phyloP scores from a whole-genome alignment of 2,888 invertebrate species.

The Glomeris marginata region DNA sequence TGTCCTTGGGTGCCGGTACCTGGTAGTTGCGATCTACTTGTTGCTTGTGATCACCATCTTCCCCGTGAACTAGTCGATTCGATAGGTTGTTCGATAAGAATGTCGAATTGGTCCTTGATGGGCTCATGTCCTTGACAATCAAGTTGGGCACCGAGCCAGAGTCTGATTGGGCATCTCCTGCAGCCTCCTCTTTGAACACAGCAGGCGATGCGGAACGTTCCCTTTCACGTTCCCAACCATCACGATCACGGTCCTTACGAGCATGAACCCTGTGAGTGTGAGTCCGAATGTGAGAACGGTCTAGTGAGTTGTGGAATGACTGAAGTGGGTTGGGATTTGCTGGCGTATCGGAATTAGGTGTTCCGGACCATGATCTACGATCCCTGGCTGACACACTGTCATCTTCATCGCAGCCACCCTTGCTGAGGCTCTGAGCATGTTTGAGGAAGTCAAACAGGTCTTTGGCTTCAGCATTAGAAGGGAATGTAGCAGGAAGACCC shows the following conservation, averaged over 20 bases:
- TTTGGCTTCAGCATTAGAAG: slow-evolving; percentile 62
- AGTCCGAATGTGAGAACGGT: slow-evolving; percentile 77
- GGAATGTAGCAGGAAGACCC: slow-evolving; percentile 44
- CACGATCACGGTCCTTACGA: slow-evolving; percentile 39
- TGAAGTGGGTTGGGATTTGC: slow-evolving; percentile 52
- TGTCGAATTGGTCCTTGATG: too few species aligned
- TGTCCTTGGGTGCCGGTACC: slow-evolving; percentile 48
- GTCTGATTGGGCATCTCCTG: not conserved
- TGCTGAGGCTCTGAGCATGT: slow-evolving; percentile 12
- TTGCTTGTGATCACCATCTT: too few species aligned
- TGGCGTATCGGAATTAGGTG: slow-evolving; percentile 50
- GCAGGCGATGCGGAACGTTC: slow-evolving; percentile 21
- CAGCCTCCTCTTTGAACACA: slow-evolving; percentile 8
- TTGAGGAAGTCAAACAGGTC: slow-evolving; percentile 43
- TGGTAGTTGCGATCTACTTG: slow-evolving; percentile 31
- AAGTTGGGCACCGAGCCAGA: too few species aligned
- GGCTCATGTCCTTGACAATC: too few species aligned
- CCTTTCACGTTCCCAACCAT: slow-evolving; percentile 17
- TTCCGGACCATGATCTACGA: slow-evolving; percentile 13
- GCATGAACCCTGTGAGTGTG: slow-evolving; percentile 60
- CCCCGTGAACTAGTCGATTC: too few species aligned
- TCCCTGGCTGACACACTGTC: slow-evolving; percentile 7
- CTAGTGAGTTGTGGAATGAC: slow-evolving; percentile 43
- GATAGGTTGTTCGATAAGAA: too few species aligned
- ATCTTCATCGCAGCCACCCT: not conserved